Evolutionary conservation across 2,797 vertebrate species (phyloP).

Genomic region (Menidia menidia): DNA sequence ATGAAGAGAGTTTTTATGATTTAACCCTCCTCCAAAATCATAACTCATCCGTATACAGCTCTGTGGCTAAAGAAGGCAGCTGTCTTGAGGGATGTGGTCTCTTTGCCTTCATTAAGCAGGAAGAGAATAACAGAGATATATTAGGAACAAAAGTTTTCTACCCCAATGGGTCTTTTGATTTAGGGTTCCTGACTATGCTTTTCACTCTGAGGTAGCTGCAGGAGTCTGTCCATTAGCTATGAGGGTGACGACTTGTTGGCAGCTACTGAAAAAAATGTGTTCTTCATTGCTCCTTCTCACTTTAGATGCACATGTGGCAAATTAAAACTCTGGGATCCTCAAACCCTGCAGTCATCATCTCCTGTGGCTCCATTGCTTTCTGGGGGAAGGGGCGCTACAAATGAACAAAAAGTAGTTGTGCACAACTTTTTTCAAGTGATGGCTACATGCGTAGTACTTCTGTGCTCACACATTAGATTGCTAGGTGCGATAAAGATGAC

Average conservation of each 20-base stretch:
- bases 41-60: conserved; percentile 25
- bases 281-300: conserved; percentile 1
- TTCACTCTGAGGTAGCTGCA: too few species aligned
- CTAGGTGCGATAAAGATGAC: too few species aligned
- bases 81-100: conserved; percentile 38
- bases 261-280: background rate
- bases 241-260: conserved; percentile 1
- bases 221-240: conserved; percentile 22
- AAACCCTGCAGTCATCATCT: background rate
- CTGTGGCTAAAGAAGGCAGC: conserved; percentile 36
- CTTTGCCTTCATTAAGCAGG: background rate
- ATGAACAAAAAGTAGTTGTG: background rate
- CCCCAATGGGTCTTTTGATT: too few species aligned
- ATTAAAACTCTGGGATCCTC: background rate
- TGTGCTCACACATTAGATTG: background rate
- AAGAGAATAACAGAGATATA: too few species aligned
- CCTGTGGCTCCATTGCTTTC: background rate
- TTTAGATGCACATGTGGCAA: background rate
- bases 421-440: background rate
- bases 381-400: background rate
- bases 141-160: too few species aligned
- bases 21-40: conserved; percentile 47
- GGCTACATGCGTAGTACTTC: too few species aligned
- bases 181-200: too few species aligned
- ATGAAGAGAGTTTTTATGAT: conserved; percentile 62